Evolutionary conservation across 2,113 vertebrate genomes (phyloP).

Genomic region (Coptodon rendalli): DNA sequence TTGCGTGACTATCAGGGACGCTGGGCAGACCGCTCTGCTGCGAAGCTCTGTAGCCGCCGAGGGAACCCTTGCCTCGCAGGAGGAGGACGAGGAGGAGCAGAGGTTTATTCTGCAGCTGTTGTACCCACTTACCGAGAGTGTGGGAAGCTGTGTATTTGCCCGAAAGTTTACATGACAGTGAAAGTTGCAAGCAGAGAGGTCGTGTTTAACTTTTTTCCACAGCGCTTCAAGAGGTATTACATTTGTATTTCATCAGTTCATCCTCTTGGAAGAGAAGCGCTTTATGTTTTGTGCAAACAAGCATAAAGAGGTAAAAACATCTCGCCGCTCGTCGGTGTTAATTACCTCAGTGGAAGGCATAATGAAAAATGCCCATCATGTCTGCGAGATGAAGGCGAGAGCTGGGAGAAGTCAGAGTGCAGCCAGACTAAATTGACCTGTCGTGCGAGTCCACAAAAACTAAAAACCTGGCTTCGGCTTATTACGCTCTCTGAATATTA

Average conservation of each 20-base stretch:
- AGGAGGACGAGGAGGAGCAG: neutral
- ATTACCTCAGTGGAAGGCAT: slow-evolving; percentile 14
- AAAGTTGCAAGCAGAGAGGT: neutral
- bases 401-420: neutral
- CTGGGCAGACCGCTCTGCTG: neutral
- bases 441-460: neutral
- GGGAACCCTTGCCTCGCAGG: neutral
- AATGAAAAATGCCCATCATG: slow-evolving; percentile 7
- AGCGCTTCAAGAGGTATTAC: neutral
- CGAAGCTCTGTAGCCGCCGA: neutral
- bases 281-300: slow-evolving; percentile 7
- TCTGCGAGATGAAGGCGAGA: neutral
- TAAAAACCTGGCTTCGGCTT: neutral
- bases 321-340: neutral
- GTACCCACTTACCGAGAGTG: neutral
- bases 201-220: neutral
- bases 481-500: neutral
- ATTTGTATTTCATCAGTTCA: slow-evolving; percentile 33
- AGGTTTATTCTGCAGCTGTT: slow-evolving; percentile 3
- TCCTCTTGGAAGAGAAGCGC: neutral
- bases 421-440: neutral
- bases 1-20: neutral
- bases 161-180: slow-evolving; percentile 4
- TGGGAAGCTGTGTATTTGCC: neutral
- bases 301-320: neutral